Evolutionary conservation across 2,113 vertebrate genomes (phyloP), one percentile per base, ranked within the genome.

Genomic region (Pluvianellus socialis): DNA sequence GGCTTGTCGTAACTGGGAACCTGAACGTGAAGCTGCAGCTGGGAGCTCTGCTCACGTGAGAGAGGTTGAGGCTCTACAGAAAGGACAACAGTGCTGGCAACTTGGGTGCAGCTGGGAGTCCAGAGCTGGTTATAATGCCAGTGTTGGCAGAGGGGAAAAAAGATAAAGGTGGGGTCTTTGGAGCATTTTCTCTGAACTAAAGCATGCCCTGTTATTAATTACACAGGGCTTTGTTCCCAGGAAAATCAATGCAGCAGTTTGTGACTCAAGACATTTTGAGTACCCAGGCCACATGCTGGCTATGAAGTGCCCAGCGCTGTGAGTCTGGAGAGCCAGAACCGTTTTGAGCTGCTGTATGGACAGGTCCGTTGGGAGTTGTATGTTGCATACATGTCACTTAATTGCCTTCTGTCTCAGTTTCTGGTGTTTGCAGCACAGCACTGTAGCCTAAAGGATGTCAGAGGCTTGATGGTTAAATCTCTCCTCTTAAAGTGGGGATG

Each of bases 331-430:
- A 49, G 47, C 47, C 47, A 49, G 47, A 84, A 30, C 55, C 3
- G 6, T 35, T 32, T 21, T 20, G 35, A 63, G 38, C 63, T 80
- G 59, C 32, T 23, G 1, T 10, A 10, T 6, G 33, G 65, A 35
- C 26, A 26, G 62, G 30, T 45, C 30, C 42, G 14, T 9, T 40
- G 55, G 45, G 59, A 76, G 35, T 8, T 45, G 49, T 40, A 42
- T 2, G 0, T 16, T 58, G 42, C 49, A 11, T 7, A 12, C 9
- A 8, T 26, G 13, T 67, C 72, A 63, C 28, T 32, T 30, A 11
- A 6, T 0, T 52, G 44, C 45, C 44, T 65, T 38, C 18, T 61
- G 35, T 47, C 73, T 53, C 0, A 0, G 0, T 38, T 30, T 28
- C 44, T 59, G 22, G n/a, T 23, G 38, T 38, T 59, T 19, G 16